Base-by-base conservation (phyloP, 2,888 invertebrate genomes). In the Rhingia rostrata region DNA sequence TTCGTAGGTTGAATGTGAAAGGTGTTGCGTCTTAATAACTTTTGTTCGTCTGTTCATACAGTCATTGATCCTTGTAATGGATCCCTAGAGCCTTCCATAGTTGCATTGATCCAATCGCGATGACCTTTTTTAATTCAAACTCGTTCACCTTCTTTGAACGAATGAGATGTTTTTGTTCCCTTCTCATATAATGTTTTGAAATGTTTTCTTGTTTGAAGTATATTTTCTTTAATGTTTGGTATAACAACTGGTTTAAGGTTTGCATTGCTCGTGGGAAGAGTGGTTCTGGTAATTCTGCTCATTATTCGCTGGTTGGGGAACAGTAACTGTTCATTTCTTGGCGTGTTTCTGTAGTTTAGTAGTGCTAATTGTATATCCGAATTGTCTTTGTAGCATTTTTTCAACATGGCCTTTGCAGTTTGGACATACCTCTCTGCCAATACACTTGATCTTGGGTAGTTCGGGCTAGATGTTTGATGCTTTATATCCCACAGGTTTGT, bases 281-380 rank as follows among this genome's bases (percentile, higher is more conserved):
- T 51, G 74, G 73, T 64, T 74, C 83, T 54, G 45, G 77, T 78
- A 45, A 75, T 73, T 58, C 86, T 73, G 79, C 80, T 86, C 70
- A 86, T 75, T 33, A 79, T 53, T 32, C 82, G 70, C 51, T 86
- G 84, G 43, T 82, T 78, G n/a, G 82, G 81, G 12, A 78, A 82
- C 47, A 74, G 66, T 39, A 86, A 66, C 4, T 66, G 61, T 53
- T 81, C 67, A 41, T 61, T 69, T 77, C 66, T 70, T 61, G 81
- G 81, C 35, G 63, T 54, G 61, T 86, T 86, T 75, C 79, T 75
- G 35, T 79, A 79, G 67, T 77, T 73, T 30, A 86, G 41, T 6
- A 86, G 43, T n/a, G 74, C 75, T 41, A 79, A 37, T 22, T 60
- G 61, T 51, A 72, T 32, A 41, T 69, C 32, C 10, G 33, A 33